Base-by-base conservation (phyloP, 2,888 invertebrate genomes). In the Synergus umbraculus region DNA sequence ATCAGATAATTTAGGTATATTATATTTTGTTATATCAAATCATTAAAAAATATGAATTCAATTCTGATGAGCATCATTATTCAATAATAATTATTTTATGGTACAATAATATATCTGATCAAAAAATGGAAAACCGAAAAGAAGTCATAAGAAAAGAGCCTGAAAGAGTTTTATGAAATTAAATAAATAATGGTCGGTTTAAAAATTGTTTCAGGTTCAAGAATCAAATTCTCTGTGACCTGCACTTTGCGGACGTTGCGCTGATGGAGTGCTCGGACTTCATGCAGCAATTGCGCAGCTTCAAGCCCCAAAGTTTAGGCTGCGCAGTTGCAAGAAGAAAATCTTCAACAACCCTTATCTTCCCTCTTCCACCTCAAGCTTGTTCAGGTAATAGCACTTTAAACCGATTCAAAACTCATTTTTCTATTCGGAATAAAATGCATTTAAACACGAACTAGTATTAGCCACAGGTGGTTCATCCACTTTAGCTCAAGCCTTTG, bases 191-290 rank as follows among this genome's bases (percentile, higher is more conserved):
- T 18, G 5, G 18, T 58, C 7, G 9, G n/a, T 58, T 79, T 58
- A 37, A 80, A 54, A 60, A 54, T 78, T 54, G 92, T 80, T 88
- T 90, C 82, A 94, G 95, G 90, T 95, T 95, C 94, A 95, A 96
- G 94, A 98, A 98, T 94, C 97, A 97, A 92, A 97, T 98, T 93
- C 96, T 98, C 93, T 98, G 98, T 95, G 97, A 98, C 93, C 94
- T 98, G 93, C 98, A 98, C 94, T 98, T 98, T 93, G 97, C 97
- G 91, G 98, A 98, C 96, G 97, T 98, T 88, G 97, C 97, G 93
- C 97, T 98, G 92, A 97, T 98, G 97, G 98, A 98, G 96, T 97
- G 97, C 94, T 97, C 97, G 89, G 98, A 98, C 95, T 98, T 98
- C 94, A 97, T 98, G 97, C 97, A 98, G 94, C 98, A 98, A 94